Percentiles rank a stretch among this genome's conserved stretches.
Conservation (phyloP, 2,113 vertebrate genomes). For the Microcebus ravelobensis region DNA sequence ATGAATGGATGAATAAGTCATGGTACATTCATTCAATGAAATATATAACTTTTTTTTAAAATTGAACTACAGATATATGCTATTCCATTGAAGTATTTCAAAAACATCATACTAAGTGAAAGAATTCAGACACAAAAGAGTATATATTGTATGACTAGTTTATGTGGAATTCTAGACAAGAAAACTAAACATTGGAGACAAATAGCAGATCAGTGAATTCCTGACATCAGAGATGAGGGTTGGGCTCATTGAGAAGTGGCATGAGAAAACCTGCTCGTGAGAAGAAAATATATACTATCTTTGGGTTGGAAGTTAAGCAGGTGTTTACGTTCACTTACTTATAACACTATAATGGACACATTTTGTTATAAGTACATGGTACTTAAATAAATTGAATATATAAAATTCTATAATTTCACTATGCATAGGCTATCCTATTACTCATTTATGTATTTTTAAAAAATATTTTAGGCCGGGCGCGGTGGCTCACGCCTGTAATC, state of each 20-base stretch:
- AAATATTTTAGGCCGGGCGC: not conserved
- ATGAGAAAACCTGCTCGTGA: not conserved
- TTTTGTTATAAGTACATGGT: not conserved
- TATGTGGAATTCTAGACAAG: not conserved
- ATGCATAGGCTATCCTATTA: not conserved
- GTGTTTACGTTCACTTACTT: not conserved
- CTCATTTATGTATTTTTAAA: not conserved
- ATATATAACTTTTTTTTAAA: no score
- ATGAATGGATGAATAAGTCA: no score
- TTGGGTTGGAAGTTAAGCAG: not conserved
- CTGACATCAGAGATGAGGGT: not conserved
- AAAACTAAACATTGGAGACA: not conserved
- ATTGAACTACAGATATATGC: no score
- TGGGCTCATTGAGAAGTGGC: not conserved
- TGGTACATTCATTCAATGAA: no score
- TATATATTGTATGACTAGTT: not conserved
- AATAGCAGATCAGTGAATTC: not conserved
- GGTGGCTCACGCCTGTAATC: no score
- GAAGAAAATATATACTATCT: not conserved
- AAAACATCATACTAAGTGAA: not conserved
- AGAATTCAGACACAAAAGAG: not conserved
- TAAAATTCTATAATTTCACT: not conserved
- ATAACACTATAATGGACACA: not conserved
- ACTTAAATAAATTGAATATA: not conserved
- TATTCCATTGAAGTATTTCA: no score